Percentiles rank a stretch among this genome's conserved stretches.
Evolutionary conservation across 2,888 invertebrate genomes (phyloP).

Genomic region (Autographa gamma): DNA sequence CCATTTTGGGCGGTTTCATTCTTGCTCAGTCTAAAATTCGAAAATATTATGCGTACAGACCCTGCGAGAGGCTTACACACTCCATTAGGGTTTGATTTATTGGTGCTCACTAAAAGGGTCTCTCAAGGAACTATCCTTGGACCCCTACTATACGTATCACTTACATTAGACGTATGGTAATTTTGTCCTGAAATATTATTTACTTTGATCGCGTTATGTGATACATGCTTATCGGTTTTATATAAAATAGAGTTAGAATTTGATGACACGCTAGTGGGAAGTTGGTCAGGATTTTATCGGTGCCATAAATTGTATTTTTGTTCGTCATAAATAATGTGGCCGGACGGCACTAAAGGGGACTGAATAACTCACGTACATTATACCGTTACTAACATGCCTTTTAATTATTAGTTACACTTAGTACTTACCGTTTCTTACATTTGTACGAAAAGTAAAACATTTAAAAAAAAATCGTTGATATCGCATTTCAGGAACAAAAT

Average conservation of each 20-base stretch:
- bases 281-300: constrained; percentile 18
- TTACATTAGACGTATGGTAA: constrained; percentile 85
- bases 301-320: constrained; percentile 18
- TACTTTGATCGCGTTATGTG: constrained; percentile 72
- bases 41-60: constrained; percentile 80
- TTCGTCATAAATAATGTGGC: constrained; percentile 17
- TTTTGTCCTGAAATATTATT: constrained; percentile 78
- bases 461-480: background rate
- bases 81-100: constrained; percentile 87
- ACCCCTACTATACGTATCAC: constrained; percentile 79
- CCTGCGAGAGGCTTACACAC: constrained; percentile 76
- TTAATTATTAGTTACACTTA: too few species aligned
- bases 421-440: too few species aligned
- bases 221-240: constrained; percentile 49
- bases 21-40: constrained; percentile 77
- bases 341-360: background rate
- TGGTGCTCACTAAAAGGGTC: constrained; percentile 85
- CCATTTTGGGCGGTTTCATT: constrained; percentile 66
- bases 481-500: background rate
- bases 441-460: too few species aligned
- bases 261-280: constrained; percentile 11
- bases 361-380: background rate
- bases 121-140: constrained; percentile 80
- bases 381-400: background rate
- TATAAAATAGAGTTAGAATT: constrained; percentile 28